Evolutionary conservation across 2,888 invertebrate genomes (phyloP).

Genomic region (Ophion costatus): DNA sequence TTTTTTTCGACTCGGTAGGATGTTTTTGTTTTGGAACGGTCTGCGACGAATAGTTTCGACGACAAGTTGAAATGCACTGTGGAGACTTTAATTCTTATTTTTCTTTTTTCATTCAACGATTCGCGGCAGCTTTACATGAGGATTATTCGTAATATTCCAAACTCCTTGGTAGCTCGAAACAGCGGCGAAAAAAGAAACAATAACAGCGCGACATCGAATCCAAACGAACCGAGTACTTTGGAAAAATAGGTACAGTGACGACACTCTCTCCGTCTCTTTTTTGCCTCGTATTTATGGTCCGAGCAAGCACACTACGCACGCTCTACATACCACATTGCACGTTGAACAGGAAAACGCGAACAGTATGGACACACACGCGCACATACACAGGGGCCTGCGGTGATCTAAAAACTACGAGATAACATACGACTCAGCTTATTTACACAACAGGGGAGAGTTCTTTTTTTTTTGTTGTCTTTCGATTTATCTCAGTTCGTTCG

Average conservation of each 20-base stretch:
- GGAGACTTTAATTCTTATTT: no score
- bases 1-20: no score
- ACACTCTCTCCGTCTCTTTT: slow-evolving; percentile 2
- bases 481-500: slow-evolving; percentile 1
- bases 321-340: slow-evolving; percentile 25
- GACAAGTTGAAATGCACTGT: no score
- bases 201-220: neutral
- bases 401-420: slow-evolving; percentile 50
- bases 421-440: slow-evolving; percentile 60
- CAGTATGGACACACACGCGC: slow-evolving; percentile 27
- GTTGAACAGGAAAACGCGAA: slow-evolving; percentile 49
- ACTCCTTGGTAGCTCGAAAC: neutral
- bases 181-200: neutral
- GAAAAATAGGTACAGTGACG: slow-evolving; percentile 34
- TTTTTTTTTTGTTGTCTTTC: slow-evolving; percentile 6
- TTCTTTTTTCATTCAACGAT: no score
- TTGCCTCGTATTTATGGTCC: slow-evolving; percentile 13
- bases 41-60: no score
- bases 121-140: no score
- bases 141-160: neutral
- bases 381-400: slow-evolving; percentile 44
- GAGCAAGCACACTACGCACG: slow-evolving; percentile 46
- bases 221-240: neutral
- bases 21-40: no score
- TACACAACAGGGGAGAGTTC: slow-evolving; percentile 55